phyloP scores from a whole-genome alignment of 1,140 invertebrate genomes.

The Sesamia nonagrioides region DNA sequence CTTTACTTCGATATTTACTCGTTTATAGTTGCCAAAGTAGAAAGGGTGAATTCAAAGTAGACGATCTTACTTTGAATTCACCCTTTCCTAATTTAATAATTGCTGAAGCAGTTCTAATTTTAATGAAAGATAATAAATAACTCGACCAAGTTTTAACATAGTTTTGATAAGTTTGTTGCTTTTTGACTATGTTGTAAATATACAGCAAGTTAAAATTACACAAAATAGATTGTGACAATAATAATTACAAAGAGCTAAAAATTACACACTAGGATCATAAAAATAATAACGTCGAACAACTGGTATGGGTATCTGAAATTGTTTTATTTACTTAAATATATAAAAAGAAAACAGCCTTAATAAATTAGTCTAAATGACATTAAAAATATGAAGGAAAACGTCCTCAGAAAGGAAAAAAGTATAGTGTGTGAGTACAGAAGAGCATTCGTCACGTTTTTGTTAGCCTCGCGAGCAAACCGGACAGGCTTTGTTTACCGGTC shows the following conservation, averaged over 20 bases:
- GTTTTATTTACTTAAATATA: neutral
- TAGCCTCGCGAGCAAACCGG: neutral
- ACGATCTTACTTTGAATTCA: neutral
- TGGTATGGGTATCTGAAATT: neutral
- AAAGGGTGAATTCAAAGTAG: too few relatives aligned
- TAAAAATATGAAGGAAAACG: too few relatives aligned
- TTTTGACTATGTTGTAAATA: too few relatives aligned
- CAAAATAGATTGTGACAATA: neutral
- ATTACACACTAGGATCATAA: too few relatives aligned
- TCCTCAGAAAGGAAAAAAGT: neutral
- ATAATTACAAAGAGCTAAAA: neutral
- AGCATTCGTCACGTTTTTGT: constrained; percentile 22
- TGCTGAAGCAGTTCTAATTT: neutral
- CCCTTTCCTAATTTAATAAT: neutral
- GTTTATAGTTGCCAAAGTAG: neutral
- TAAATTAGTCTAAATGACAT: too few relatives aligned
- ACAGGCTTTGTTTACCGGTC: constrained; percentile 25
- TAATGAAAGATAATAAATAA: too few relatives aligned
- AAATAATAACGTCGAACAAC: neutral
- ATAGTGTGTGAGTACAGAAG: neutral
- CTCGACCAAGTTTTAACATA: too few relatives aligned
- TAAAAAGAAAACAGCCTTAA: neutral
- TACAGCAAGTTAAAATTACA: too few relatives aligned
- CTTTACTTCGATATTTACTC: neutral
- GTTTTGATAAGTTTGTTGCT: too few relatives aligned